These are phyloP conservation scores for Zaprionus camerounensis DNA, from an alignment of 1,140 invertebrate species.

Conservation along the genomic window DNA sequence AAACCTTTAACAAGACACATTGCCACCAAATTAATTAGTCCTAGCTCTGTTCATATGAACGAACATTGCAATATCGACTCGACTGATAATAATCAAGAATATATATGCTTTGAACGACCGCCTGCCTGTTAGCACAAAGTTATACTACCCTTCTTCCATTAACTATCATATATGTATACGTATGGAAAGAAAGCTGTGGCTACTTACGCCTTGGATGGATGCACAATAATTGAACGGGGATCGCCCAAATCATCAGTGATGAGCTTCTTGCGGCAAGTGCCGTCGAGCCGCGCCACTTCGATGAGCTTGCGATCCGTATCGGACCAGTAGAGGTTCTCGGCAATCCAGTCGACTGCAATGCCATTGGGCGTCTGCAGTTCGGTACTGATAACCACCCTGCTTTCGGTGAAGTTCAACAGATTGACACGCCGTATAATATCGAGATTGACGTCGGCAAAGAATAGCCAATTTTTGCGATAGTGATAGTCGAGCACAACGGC, in stretches of 20 bases:
- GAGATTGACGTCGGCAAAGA: slow-evolving; percentile 92
- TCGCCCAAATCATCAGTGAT: slow-evolving; percentile 89
- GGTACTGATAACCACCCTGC: slow-evolving; percentile 86
- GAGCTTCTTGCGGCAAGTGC: slow-evolving; percentile 90
- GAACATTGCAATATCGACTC: too few relatives aligned
- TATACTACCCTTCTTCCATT: too few relatives aligned
- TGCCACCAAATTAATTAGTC: too few relatives aligned
- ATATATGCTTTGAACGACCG: too few relatives aligned
- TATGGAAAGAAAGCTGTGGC: background rate
- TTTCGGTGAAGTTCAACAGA: slow-evolving; percentile 88
- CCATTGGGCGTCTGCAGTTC: slow-evolving; percentile 90
- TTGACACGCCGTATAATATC: slow-evolving; percentile 89
- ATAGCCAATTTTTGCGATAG: slow-evolving; percentile 91
- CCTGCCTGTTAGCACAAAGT: too few relatives aligned
- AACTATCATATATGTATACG: background rate
- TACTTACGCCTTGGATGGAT: slow-evolving; percentile 90
- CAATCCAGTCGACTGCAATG: slow-evolving; percentile 94
- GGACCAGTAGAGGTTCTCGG: slow-evolving; percentile 95
- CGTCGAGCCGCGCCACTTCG: slow-evolving; percentile 93
- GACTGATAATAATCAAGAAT: too few relatives aligned
- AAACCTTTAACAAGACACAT: too few relatives aligned
- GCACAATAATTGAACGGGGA: slow-evolving; percentile 91
- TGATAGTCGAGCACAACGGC: slow-evolving; percentile 96
- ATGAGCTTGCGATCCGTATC: slow-evolving; percentile 93
- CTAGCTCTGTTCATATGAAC: too few relatives aligned